Evolutionary conservation across 2,888 invertebrate genomes (phyloP).

Genomic region (Gerris lacustris): DNA sequence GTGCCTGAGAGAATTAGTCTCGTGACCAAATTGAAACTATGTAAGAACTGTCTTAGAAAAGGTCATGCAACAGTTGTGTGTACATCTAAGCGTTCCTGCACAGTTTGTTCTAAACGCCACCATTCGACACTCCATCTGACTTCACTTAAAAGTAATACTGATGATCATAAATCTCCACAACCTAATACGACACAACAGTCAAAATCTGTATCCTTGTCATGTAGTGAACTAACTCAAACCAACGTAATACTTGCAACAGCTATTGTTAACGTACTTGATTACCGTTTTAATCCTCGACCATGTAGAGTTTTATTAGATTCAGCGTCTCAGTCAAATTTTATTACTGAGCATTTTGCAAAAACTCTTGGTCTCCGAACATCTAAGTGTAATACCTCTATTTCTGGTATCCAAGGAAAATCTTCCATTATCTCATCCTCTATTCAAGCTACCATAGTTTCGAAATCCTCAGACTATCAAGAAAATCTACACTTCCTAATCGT

Average conservation of each 20-base stretch:
- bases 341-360: constrained; percentile 2
- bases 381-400: not conserved
- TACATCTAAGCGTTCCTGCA: no score
- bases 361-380: not conserved
- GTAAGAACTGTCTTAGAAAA: no score
- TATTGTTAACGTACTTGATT: not conserved
- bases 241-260: not conserved
- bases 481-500: not conserved
- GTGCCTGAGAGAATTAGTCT: no score
- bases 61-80: no score
- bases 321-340: constrained; percentile 7
- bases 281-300: not conserved
- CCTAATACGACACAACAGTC: no score
- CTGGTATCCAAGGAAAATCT: not conserved
- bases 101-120: no score
- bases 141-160: no score
- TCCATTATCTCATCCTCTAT: not conserved
- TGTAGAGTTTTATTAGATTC: constrained; percentile 6
- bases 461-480: not conserved
- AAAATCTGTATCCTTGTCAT: no score
- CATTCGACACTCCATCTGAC: no score
- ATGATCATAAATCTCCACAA: no score
- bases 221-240: no score
- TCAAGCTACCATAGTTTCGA: not conserved
- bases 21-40: no score